Base-by-base conservation (phyloP, 35 echinoderm and acorn worm genomes). In the Ptychodera flava region DNA sequence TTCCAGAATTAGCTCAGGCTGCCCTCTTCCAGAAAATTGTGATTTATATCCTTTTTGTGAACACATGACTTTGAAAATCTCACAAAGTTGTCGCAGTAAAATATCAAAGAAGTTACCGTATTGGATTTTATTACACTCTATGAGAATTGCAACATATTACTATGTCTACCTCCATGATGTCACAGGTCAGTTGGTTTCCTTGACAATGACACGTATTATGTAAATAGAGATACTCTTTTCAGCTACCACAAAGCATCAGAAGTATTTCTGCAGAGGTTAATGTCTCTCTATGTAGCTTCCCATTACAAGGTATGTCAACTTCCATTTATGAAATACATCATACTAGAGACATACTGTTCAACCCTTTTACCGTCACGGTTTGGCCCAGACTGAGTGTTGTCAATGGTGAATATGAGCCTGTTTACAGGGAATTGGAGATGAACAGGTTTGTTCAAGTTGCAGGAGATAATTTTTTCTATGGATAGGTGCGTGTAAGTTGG, bases 261-360 rank as follows among this genome's bases (percentile, higher is more conserved):
- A 34, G 38, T 92, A 0, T 99, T 99, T 82, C 93, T 99, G 14
- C 96, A 99, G 79, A 85, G 96, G 64, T 76, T 99, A 33, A 99
- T 99, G 96, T 92, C 92, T 1, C 94, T 99, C 28, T 99, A 99
- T 84, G 96, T 99, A 36, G 93, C 96, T 28, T 92, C 96, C 32
- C 96, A 99, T 86, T 99, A 99, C 81, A 99, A 99, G 96, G 96
- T 99, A 86, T 15, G 45, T n/a, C n/a, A n/a, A n/a, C n/a, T n/a
- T n/a, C n/a, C n/a, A n/a, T n/a, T 94, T 97, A 6, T 97, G 94
- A 80, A 92, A 94, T 31, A 90, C 95, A 33, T 92, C 95, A 34
- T 92, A 97, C 84, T 97, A 97, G 76, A 97, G 94, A 92, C 92
- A 94, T 84, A 16, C 31, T 16, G 34, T 28, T 29, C 52, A 0